These are phyloP conservation scores for Laodelphax striatellus DNA, from an alignment of 1,140 invertebrate genomes.

Conservation along the genomic window DNA sequence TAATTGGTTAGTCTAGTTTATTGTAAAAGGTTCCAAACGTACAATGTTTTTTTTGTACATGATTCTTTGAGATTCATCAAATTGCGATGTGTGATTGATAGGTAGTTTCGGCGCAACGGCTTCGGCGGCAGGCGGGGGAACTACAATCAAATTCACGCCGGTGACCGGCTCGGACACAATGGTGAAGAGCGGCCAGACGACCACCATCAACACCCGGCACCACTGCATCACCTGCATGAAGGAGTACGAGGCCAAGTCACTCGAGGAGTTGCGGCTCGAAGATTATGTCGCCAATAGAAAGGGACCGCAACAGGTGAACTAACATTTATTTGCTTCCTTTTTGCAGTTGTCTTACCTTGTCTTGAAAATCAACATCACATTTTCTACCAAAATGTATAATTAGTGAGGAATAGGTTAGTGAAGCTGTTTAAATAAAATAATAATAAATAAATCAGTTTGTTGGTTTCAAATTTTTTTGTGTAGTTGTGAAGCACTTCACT, in stretches of 20 bases:
- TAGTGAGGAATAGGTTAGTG: too few species aligned
- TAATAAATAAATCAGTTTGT: too few species aligned
- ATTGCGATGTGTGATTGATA: slow-evolving; percentile 22
- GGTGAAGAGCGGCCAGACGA: slow-evolving; percentile 70
- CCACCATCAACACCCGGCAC: slow-evolving; percentile 79
- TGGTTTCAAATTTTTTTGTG: too few species aligned
- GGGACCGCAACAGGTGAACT: slow-evolving; percentile 39
- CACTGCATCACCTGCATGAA: slow-evolving; percentile 97
- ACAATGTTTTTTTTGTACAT: slow-evolving; percentile 49
- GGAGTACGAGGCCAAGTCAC: slow-evolving; percentile 87
- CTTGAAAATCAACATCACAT: too few species aligned
- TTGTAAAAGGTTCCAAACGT: too few species aligned
- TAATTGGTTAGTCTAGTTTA: too few species aligned
- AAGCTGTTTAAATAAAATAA: too few species aligned
- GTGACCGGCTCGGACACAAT: slow-evolving; percentile 82
- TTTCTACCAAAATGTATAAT: too few species aligned
- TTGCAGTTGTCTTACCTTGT: background rate
- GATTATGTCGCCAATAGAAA: slow-evolving; percentile 87
- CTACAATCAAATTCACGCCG: slow-evolving; percentile 74
- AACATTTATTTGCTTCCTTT: slow-evolving; percentile 10
- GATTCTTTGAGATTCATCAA: slow-evolving; percentile 36
- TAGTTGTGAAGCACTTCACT: too few species aligned
- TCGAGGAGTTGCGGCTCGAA: slow-evolving; percentile 87
- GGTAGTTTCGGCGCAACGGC: slow-evolving; percentile 20
- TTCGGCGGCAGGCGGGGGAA: slow-evolving; percentile 41